Base-by-base conservation (phyloP, 2,113 vertebrate genomes). In the Oxyura jamaicensis region DNA sequence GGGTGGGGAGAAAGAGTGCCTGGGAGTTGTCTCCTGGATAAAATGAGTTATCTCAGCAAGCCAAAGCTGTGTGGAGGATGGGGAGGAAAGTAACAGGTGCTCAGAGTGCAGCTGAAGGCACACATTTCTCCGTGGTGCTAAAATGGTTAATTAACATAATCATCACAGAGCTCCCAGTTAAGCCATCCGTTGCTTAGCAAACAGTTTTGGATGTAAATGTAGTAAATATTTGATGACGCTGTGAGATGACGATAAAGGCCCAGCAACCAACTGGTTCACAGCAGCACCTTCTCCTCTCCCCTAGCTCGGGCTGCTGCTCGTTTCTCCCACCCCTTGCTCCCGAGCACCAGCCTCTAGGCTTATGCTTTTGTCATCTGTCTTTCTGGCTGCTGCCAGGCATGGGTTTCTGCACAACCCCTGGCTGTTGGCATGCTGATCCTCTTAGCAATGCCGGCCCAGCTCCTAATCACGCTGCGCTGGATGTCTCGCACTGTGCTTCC, bases 191-290 rank as follows among this genome's bases (percentile, higher is more conserved):
- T 97, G 83, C 91, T 96, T 95, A 95, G 94, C 86, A 94, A 90
- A 93, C 93, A 95, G 84, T 88, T 96, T 95, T 58, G 93, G 94
- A 90, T 91, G 95, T 91, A 97, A 95, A 96, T 94, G 75, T 86
- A 96, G 91, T 93, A 95, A 94, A 97, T 95, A 93, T 95, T 96
- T 96, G 89, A 96, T 90, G 84, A 89, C 76, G 55, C 56, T 81
- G 65, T 76, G 77, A 94, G 90, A 93, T 86, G 60, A 91, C 3
- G 72, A 80, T 90, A 83, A 95, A 90, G 81, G 86, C 90, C 58
- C 73, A 66, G 84, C 67, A 88, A 82, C 46, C 80, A 90, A 91
- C 29, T 39, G 63, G 52, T 68, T 95, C 59, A 62, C n/a, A 53
- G 87, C 65, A 90, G 60, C 88, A 60, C 59, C 77, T 66, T 60